These are phyloP conservation scores for Podabrus alpinus DNA, from an alignment of 2,888 invertebrate species.

Conservation along the genomic window DNA sequence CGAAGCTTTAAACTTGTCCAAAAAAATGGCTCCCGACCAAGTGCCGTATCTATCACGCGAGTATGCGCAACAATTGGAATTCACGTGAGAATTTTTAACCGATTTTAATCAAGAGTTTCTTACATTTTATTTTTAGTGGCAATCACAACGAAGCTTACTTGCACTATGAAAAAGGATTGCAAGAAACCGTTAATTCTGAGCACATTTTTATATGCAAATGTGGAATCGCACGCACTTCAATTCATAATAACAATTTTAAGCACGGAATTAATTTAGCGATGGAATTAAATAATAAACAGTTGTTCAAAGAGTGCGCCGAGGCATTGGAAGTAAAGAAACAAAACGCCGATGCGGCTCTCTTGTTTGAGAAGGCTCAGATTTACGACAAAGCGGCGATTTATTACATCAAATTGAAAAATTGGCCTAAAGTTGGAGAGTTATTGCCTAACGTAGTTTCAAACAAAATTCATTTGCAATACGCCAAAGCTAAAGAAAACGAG, in stretches of 20 bases:
- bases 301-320: conserved; percentile 91
- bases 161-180: conserved; percentile 86
- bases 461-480: conserved; percentile 92
- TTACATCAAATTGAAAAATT: conserved; percentile 93
- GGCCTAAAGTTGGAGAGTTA: conserved; percentile 89
- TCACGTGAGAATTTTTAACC: conserved; percentile 68
- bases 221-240: conserved; percentile 89
- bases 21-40: conserved; percentile 79
- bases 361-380: conserved; percentile 89
- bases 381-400: conserved; percentile 91
- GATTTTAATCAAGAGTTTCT: neutral
- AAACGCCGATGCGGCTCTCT: conserved; percentile 84
- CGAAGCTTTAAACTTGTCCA: conserved; percentile 84
- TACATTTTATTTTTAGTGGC: conserved; percentile 64
- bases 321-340: conserved; percentile 91
- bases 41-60: conserved; percentile 87
- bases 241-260: conserved; percentile 89
- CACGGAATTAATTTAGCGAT: conserved; percentile 80
- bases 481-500: conserved; percentile 89
- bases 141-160: conserved; percentile 87
- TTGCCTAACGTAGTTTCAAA: conserved; percentile 86
- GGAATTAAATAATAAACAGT: conserved; percentile 62
- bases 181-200: conserved; percentile 60
- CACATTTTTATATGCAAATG: conserved; percentile 82
- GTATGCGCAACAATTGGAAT: conserved; percentile 93